Evolutionary conservation across 2,113 vertebrate species (phyloP).

Genomic region (Sceloporus tristichus): DNA sequence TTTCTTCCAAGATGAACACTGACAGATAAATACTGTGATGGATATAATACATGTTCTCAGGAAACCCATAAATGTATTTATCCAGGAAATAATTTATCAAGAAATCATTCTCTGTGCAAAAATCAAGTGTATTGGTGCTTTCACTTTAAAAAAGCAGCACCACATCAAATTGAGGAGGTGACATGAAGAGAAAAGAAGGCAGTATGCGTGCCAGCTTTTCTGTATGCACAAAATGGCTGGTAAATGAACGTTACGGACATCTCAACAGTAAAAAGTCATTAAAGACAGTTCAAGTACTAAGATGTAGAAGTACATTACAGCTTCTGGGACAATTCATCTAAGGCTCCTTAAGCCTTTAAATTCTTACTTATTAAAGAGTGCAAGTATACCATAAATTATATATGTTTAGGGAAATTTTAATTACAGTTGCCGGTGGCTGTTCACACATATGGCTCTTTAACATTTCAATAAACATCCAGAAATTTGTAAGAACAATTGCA

Average conservation of each 20-base stretch:
- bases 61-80: too few relatives aligned
- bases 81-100: not conserved
- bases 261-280: slow-evolving; percentile 48
- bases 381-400: slow-evolving; percentile 42
- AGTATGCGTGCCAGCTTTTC: slow-evolving; percentile 4
- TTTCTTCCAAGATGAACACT: too few relatives aligned
- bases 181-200: slow-evolving; percentile 6
- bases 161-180: slow-evolving; percentile 11
- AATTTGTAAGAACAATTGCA: slow-evolving; percentile 31
- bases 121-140: not conserved
- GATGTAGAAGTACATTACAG: slow-evolving; percentile 54
- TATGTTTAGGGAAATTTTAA: slow-evolving; percentile 46
- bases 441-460: slow-evolving; percentile 40
- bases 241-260: slow-evolving; percentile 59
- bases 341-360: slow-evolving; percentile 64
- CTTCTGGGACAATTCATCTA: slow-evolving; percentile 45
- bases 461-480: slow-evolving; percentile 44
- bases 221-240: slow-evolving; percentile 30
- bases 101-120: not conserved
- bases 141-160: slow-evolving; percentile 42
- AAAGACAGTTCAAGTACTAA: slow-evolving; percentile 58
- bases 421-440: slow-evolving; percentile 57
- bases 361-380: slow-evolving; percentile 54
- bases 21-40: too few relatives aligned
- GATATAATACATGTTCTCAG: too few relatives aligned